Base-by-base conservation (phyloP, 2,888 invertebrate species). In the Agrochola litura region DNA sequence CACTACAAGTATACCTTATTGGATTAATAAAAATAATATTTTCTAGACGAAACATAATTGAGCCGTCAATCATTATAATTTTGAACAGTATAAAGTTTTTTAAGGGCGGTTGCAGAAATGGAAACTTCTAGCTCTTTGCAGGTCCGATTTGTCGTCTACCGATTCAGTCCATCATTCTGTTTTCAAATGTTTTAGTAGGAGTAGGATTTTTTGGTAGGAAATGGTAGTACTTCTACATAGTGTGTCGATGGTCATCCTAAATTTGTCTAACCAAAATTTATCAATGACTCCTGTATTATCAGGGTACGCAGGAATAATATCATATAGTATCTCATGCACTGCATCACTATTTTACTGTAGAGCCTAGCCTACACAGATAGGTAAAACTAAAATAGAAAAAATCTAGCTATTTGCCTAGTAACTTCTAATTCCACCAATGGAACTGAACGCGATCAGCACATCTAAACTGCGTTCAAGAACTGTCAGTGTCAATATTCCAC, bases 1-100 rank as follows among this genome's bases (percentile, higher is more conserved):
- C 12, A 52, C 63, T 69, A 69, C 74, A 74, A 83, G 71, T 84
- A 85, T 82, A 54, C 54, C 0, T 54, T 88, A 88, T 86, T 82
- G 83, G 81, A 84, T 83, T 86, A 75, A 82, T 87, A 82, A 76
- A 73, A 80, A 84, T 58, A 75, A 77, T 76, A 80, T 80, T 88
- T 82, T 81, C 82, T 73, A 77, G 69, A 77, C 82, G n/a, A 66
- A 77, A 70, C 25, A 25, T 82, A 78, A 78, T 85, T 30, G 37
- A 61, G 22, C 58, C 30, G 65, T 85, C 72, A 78, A 75, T 85
- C 83, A 85, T 73, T 77, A 72, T 63, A 72, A 74, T 74, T 64
- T 12, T 63, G 10, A 68, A 58, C 64, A 67, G 22, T 61, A 37
- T 52, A 61, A 75, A 49, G 30, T 56, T 67, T 66, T 73, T 56